These are phyloP conservation scores for Lagria hirta DNA, from an alignment of 2,888 invertebrate species.

Conservation along the genomic window DNA sequence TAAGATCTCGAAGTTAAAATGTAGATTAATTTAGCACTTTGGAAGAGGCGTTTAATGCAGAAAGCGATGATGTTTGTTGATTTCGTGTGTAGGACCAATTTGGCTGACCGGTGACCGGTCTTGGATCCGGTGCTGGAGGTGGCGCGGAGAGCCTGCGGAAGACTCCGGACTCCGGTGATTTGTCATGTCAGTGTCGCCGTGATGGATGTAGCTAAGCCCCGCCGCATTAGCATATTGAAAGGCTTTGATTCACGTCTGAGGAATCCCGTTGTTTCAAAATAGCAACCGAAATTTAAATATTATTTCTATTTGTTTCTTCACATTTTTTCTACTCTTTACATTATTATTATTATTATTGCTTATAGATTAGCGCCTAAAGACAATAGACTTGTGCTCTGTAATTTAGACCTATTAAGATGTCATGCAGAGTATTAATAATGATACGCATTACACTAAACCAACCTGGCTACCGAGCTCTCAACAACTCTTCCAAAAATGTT, in stretches of 20 bases:
- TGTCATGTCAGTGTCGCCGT: constrained; percentile 54
- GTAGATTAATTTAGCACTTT: constrained; percentile 31
- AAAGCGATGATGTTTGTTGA: constrained; percentile 30
- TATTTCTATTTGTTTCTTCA: too few species aligned
- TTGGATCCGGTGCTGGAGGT: constrained; percentile 17
- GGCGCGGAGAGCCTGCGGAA: constrained; percentile 12
- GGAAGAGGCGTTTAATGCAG: constrained; percentile 24
- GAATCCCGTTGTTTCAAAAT: constrained; percentile 51
- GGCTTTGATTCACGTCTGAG: constrained; percentile 50
- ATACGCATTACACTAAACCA: constrained; percentile 40
- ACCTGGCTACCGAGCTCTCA: constrained; percentile 42
- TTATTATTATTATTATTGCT: too few species aligned
- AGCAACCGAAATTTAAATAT: too few species aligned
- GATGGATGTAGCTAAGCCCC: constrained; percentile 50
- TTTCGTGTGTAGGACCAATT: constrained; percentile 36
- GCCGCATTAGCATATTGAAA: constrained; percentile 54
- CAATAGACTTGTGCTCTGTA: constrained; percentile 35
- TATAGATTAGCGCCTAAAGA: constrained; percentile 20
- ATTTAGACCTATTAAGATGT: constrained; percentile 46
- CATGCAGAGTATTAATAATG: constrained; percentile 40
- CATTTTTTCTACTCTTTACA: too few species aligned
- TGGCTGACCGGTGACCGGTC: constrained; percentile 31
- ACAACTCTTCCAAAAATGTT: constrained; percentile 36
- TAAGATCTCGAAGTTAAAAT: constrained; percentile 27
- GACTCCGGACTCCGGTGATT: constrained; percentile 43